Base-by-base conservation (phyloP, 1,140 invertebrate genomes). In the Apis cerana region DNA sequence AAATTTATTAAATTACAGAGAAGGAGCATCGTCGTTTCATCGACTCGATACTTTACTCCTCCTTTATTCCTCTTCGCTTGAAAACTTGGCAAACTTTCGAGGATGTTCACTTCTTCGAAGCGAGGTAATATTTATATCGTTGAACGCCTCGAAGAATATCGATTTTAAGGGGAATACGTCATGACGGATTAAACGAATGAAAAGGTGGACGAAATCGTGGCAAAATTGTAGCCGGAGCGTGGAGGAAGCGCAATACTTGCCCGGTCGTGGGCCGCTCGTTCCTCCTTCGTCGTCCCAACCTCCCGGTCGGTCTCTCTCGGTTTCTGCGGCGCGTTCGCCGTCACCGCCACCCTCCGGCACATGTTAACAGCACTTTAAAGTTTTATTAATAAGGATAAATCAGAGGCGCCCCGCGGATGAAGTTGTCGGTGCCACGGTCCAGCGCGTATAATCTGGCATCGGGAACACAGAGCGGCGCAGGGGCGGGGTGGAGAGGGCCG, bases 361-460 rank as follows among this genome's bases (percentile, higher is more conserved):
- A 93, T 91, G 93, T 92, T 92, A 93, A 92, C 92, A 92, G 91
- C 89, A 90, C 87, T 90, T 91, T 91, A 91, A 92, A 92, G 85
- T 93, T 93, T 93, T 93, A 94, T 94, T 93, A 93, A 93, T 93
- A 93, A 93, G 92, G 90, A 94, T 94, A 94, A 94, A 93, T 94
- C 92, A 93, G 90, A 89, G 92, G 90, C 92, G 92, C 92, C 92
- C 92, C 90, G 92, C 90, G 89, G 92, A 93, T 93, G 92, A 94
- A 93, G 93, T 93, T 94, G 92, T 94, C 91, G 90, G 90, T 84
- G 88, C 87, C 87, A 77, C 88, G 88, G 88, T 74, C 88, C 88
- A 86, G 89, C 88, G 89, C 87, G 89, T 89, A 89, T 86, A 89
- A 86, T 83, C 84, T 85, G 82, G 77, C 84, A 88, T 85, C 87